Evolutionary conservation across 1,140 invertebrate genomes (phyloP), one percentile per base, ranked within the genome.

Genomic region (Drosophila triauraria): DNA sequence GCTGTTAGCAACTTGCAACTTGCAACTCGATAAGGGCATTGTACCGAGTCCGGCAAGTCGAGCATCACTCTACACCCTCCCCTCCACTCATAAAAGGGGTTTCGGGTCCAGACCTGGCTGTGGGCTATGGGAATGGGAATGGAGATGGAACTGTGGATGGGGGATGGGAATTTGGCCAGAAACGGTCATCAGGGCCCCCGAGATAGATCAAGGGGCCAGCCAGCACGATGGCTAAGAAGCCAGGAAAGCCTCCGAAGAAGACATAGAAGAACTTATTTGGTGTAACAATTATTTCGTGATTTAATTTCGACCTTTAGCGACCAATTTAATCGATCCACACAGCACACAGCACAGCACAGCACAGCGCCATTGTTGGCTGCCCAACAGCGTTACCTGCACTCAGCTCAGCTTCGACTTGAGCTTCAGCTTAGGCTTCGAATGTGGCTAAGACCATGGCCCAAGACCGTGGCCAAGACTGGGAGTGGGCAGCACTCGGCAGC

Each of bases 261-360:
- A 61, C 61, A 62, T 60, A 69, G 78, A 74, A 90, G 78, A 90
- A 91, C 85, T 90, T 90, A 90, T 90, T 90, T 90, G 85, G 85
- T 90, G 85, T 80, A 91, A 91, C 88, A 91, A 88, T 91, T 91
- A 87, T 91, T 91, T 91, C 88, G 88, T 91, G 88, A 91, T 91
- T 91, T 91, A 84, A 91, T 91, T 91, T 91, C 88, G 88, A 91
- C 88, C 88, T 91, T 91, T 91, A 91, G 88, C 88, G 88, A 91
- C 88, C 88, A 91, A 87, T 87, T 91, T 83, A 88, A 90, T 90
- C 85, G 85, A 90, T 90, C 77, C 80, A 78, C 30, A 68, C 50
- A 20, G 20, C 20, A 20, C 20, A 20, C 20, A 20, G 20, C 20
- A 20, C 20, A 20, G 20, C 20, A 20, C 20, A 20, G 20, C 20